These are phyloP conservation scores for Hermodice carunculata DNA, from an alignment of 2,888 invertebrate species.

Conservation along the genomic window DNA sequence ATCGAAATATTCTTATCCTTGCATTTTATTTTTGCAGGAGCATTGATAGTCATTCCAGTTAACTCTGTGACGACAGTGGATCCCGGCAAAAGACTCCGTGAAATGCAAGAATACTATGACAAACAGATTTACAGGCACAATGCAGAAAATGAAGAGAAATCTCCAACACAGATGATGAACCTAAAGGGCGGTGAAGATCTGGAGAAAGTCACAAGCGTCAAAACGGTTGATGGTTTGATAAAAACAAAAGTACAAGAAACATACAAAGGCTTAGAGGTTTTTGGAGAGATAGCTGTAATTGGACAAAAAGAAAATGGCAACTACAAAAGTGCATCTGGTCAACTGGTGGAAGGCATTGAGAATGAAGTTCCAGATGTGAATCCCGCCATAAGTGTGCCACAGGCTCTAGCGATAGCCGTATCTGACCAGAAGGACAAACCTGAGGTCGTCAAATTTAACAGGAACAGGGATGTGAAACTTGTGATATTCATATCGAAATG, in stretches of 20 bases:
- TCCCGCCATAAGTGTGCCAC: neutral
- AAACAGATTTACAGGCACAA: no score
- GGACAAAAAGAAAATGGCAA: slow-evolving; percentile 29
- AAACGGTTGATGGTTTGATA: slow-evolving; percentile 39
- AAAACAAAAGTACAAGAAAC: slow-evolving; percentile 42
- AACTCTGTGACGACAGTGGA: no score
- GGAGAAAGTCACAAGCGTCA: neutral
- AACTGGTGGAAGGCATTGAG: slow-evolving; percentile 12
- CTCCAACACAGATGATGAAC: no score
- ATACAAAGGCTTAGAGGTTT: slow-evolving; percentile 41
- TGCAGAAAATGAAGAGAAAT: no score
- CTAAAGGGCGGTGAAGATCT: neutral
- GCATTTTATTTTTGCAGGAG: no score
- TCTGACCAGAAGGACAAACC: neutral
- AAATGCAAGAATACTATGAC: no score
- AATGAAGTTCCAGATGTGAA: neutral
- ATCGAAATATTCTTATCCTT: no score
- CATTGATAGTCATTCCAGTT: no score
- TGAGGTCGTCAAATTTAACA: neutral
- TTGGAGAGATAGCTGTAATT: slow-evolving; percentile 42
- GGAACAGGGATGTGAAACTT: neutral
- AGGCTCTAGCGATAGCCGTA: slow-evolving; percentile 2
- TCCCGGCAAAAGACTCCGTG: no score
- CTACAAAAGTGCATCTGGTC: slow-evolving; percentile 38
- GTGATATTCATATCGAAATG: no score